Percentiles rank a stretch among this genome's conserved stretches.
Conservation (phyloP, 2,888 invertebrate genomes). For the Orchesellides sinensis region DNA sequence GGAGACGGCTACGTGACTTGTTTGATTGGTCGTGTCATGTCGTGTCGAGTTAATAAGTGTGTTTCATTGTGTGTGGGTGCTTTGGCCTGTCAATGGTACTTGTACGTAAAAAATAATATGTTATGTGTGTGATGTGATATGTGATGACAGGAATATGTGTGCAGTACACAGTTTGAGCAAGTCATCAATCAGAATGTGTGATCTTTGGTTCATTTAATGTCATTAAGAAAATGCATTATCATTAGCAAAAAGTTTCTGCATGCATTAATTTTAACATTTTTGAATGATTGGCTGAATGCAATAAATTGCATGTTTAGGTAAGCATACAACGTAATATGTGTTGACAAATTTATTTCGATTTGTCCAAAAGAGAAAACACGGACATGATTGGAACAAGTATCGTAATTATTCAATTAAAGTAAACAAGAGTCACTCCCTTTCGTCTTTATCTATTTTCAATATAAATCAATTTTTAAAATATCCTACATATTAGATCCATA, state of each 20-base stretch:
- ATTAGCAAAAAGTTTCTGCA: too few species aligned
- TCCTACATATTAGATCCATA: too few species aligned
- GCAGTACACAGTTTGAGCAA: conserved; percentile 16
- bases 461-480: too few species aligned
- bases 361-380: too few species aligned
- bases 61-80: conserved; percentile 19
- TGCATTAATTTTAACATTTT: too few species aligned
- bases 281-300: neutral
- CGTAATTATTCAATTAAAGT: too few species aligned
- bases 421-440: too few species aligned
- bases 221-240: neutral
- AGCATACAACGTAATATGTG: too few species aligned
- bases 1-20: conserved; percentile 47
- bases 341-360: too few species aligned
- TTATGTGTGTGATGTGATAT: neutral
- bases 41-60: conserved; percentile 24
- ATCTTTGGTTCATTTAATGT: neutral
- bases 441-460: too few species aligned
- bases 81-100: conserved; percentile 50
- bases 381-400: too few species aligned
- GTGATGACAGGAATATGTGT: neutral
- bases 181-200: conserved; percentile 18
- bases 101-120: conserved; percentile 6
- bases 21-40: conserved; percentile 47
- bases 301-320: too few species aligned